Evolutionary conservation across 2,113 vertebrate species (phyloP), one percentile per base, ranked within the genome.

Genomic region (Mormyrus iriodes): DNA sequence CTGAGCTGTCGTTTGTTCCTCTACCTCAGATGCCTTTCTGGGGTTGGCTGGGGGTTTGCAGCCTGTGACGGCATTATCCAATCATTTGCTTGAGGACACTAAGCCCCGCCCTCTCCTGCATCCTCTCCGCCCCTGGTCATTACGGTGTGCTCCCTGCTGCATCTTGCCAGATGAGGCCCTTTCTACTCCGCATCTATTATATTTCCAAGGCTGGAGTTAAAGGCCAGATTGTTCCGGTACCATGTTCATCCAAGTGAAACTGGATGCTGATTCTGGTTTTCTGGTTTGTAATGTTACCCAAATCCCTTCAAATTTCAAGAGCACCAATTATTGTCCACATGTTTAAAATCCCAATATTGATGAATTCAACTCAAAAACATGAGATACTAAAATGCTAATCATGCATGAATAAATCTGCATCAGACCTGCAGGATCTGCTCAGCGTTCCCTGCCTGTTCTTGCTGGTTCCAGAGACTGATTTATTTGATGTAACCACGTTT

Each of bases 21-120:
- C 15, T 13, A 21, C 85, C 44, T 21, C 4, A 3, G 65, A 79
- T 15, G 31, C 65, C 39, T 48, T 88, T 55, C 42, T n/a, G 44
- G 48, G 17, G 85, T 49, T 52, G 85, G 48, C 85, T 6, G 4
- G 49, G 48, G 85, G 10, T 52, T 53, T 52, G 44, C 73, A 39
- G 88, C 31, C 49, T 10, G 48, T 6, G 31, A 73, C 13, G 48
- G 27, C 88, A n/a, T 82, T 82, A 79, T 83, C 31, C 48, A 42
- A 73, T 39, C 73, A 79, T 69, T 88, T 79, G 27, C 65, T 35
- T 79, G 69, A 88, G 27, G 31, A 83, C 42, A 42, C 73, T 79
- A 79, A 79, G 73, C 73, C 17, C 73, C 73, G 5, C 73, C 31
- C 31, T 39, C 73, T 17, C 35, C 73, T 79, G 35, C 35, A 3